These are phyloP conservation scores for Dromiciops gliroides DNA, from an alignment of 2,113 vertebrate species.

Conservation along the genomic window DNA sequence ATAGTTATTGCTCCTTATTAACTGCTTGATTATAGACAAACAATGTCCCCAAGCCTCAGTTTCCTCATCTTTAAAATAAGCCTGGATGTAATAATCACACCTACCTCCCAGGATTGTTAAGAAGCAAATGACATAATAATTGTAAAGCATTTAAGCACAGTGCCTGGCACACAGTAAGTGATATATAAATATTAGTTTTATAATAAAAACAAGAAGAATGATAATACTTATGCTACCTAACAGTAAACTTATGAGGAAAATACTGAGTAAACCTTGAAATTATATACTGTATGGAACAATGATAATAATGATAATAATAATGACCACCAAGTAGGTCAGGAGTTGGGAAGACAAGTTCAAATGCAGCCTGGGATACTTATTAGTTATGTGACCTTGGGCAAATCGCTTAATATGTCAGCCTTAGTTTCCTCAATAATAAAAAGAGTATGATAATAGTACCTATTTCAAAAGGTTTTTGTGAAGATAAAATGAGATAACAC, in stretches of 20 bases:
- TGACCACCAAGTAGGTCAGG: background rate
- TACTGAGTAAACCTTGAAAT: background rate
- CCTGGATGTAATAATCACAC: no score
- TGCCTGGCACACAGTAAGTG: background rate
- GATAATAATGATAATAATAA: background rate
- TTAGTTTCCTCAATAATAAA: background rate
- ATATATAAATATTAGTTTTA: background rate
- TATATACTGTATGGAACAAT: background rate
- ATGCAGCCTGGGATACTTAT: background rate
- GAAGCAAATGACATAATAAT: background rate
- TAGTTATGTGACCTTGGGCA: background rate
- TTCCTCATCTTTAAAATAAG: background rate
- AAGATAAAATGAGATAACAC: background rate
- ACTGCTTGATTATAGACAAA: background rate
- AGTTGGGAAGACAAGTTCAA: background rate
- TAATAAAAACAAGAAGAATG: background rate
- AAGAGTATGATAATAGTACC: background rate
- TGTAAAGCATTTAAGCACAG: background rate
- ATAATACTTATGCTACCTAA: background rate
- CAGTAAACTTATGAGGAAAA: background rate
- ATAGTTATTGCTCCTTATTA: background rate
- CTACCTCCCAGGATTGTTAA: no score
- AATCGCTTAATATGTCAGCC: background rate
- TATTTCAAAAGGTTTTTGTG: background rate
- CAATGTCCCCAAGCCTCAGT: background rate